Percentiles rank a stretch among this genome's conserved stretches.
Conservation (phyloP, 1,140 invertebrate genomes). For the Hesperophylax magnus region DNA sequence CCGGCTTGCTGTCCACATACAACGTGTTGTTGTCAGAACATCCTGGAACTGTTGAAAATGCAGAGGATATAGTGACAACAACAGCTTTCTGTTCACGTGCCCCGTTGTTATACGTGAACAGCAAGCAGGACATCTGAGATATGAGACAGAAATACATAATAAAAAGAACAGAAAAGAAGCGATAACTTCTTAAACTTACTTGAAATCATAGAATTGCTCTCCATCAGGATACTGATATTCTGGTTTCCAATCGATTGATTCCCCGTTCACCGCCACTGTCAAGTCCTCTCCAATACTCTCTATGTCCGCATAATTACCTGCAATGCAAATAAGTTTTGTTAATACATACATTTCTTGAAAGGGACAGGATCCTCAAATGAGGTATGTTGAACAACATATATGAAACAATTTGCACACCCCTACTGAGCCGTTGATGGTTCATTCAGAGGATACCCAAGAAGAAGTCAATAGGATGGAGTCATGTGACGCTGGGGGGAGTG, state of each 20-base stretch:
- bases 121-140: too few relatives aligned
- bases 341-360: neutral
- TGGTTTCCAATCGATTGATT: neutral
- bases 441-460: neutral
- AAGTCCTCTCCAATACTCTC: neutral
- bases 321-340: neutral
- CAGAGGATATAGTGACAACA: neutral
- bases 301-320: slow-evolving; percentile 22
- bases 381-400: too few relatives aligned
- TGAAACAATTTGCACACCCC: too few relatives aligned
- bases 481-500: neutral
- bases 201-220: slow-evolving; percentile 50
- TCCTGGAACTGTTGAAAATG: neutral
- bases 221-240: slow-evolving; percentile 38
- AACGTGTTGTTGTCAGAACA: neutral
- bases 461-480: neutral
- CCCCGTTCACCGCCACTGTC: slow-evolving; percentile 5
- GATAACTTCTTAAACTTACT: slow-evolving; percentile 15
- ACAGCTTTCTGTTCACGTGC: too few relatives aligned
- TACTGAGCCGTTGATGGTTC: neutral
- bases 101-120: too few relatives aligned
- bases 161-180: neutral
- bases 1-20: too few relatives aligned
- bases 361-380: neutral
- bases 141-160: neutral